A percentile compares a stretch with the other conserved stretches of the same genome.
These are phyloP conservation scores for Parascotia fuliginaria DNA, from an alignment of 2,888 invertebrate species.

Conservation along the genomic window DNA sequence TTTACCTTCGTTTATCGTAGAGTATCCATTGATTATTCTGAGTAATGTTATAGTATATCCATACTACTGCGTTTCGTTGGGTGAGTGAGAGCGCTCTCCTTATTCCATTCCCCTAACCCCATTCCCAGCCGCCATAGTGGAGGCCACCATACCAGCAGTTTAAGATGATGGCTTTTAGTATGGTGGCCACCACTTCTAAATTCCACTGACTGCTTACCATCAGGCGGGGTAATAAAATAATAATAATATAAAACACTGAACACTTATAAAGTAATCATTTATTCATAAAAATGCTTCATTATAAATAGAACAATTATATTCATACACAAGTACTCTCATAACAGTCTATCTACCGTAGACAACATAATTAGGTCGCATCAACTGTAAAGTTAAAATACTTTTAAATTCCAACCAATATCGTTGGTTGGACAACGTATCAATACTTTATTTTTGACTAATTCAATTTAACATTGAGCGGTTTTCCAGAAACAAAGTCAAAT, in stretches of 20 bases:
- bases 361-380: conserved; percentile 61
- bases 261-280: conserved; percentile 59
- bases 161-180: no score
- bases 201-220: no score
- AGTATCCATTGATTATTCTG: no score
- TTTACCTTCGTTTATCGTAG: no score
- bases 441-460: conserved; percentile 43
- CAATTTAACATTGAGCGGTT: conserved; percentile 44
- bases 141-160: no score
- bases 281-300: conserved; percentile 81
- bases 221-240: no score
- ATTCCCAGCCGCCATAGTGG: no score
- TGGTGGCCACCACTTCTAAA: no score
- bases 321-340: conserved; percentile 57
- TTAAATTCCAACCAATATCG: conserved; percentile 28
- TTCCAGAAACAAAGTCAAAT: conserved; percentile 26
- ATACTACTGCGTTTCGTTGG: no score
- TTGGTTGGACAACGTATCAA: conserved; percentile 35
- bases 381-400: conserved; percentile 59
- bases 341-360: conserved; percentile 49
- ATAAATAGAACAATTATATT: conserved; percentile 79
- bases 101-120: no score
- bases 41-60: no score
- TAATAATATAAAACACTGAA: conserved; percentile 17
- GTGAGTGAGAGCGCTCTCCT: no score